Evolutionary conservation across 2,888 invertebrate species (phyloP), one percentile per base, ranked within the genome.

Genomic region (Nasonia oneida): DNA sequence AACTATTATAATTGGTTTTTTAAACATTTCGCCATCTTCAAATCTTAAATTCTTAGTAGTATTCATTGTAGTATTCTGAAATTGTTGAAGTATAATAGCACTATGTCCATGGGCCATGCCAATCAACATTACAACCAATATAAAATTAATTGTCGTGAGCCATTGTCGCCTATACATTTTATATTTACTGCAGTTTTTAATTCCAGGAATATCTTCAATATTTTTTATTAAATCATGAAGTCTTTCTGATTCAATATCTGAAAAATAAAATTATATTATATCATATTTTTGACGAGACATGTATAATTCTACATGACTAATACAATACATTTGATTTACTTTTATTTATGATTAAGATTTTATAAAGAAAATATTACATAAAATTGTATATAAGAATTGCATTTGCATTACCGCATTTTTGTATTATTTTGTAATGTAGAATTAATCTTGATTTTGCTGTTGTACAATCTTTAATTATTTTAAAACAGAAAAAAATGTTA

Each of bases 41-140:
- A 81, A 15, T 33, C 15, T 47, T 23, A 61, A 14, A 29, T 15
- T 39, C 1, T 47, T 14, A 10, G 73, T 81, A 0, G 15, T n/a
- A 39, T 82, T 79, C 2, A n/a, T 2, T 29, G 23, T 14, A 5
- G 53, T 1, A 18, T 92, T 89, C 77, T 93, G 91, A 18, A 96
- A 93, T 90, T 96, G 96, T 0, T 96, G 96, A 75, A 96, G 92
- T 53, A 96, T 91, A 39, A 96, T 94, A 0, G 95, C 96, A 2
- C 96, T 96, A 91, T 95, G 96, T 0, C 96, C 96, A 0, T 95
- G 94, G 0, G 95, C 95, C 90, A 96, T 94, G 1, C 96, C 96
- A 0, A 95, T 93, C 0, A 95, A 93, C 87, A 95, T 93, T 1
- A 95, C 95, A 61, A 95, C 92, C 57, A 95, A 91, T 78, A 95